Evolutionary conservation across 2,113 vertebrate species (phyloP), one percentile per base, ranked within the genome.

Genomic region (Scortum barcoo): DNA sequence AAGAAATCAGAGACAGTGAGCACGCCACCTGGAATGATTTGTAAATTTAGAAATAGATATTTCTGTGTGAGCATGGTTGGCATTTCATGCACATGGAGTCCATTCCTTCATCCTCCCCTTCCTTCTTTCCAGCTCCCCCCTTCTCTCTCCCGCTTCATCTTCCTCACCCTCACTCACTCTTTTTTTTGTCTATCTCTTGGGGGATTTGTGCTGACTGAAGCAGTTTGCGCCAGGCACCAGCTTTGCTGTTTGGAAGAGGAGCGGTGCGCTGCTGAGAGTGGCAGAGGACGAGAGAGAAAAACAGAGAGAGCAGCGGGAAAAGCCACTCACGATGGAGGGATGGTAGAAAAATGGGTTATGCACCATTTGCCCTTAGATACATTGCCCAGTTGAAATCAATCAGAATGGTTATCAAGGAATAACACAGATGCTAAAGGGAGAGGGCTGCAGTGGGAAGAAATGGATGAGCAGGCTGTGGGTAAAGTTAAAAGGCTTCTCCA

Each of bases 201-300:
- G 85, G 88, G 81, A 76, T 92, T 95, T 94, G 51, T 94, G 95
- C 94, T 95, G 95, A 95, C 93, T 89, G 87, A 92, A 87, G 95
- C 93, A 90, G 91, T 95, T 94, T 94, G 86, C 68, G 38, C 79
- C 76, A 80, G 56, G 83, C 88, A 50, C 76, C 72, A 13, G 85
- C 78, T 83, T 77, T 50, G 61, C 81, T 62, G 66, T 81, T 91
- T 24, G 72, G 81, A 70, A 77, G 77, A 87, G 83, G 74, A 88
- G 85, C 81, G 24, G 75, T 81, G 42, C 36, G 38, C 62, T 58
- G 73, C 76, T 63, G 74, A 78, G 84, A 79, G 81, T 75, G 89
- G 80, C 67, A 78, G 66, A 63, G 76, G 81, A 78, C n/a, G 12
- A 68, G 72, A 68, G 44, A 24, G 56, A 66, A 76, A 77, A 70